phyloP scores from a whole-genome alignment of 1,140 invertebrate species.

The Ips nitidus region DNA sequence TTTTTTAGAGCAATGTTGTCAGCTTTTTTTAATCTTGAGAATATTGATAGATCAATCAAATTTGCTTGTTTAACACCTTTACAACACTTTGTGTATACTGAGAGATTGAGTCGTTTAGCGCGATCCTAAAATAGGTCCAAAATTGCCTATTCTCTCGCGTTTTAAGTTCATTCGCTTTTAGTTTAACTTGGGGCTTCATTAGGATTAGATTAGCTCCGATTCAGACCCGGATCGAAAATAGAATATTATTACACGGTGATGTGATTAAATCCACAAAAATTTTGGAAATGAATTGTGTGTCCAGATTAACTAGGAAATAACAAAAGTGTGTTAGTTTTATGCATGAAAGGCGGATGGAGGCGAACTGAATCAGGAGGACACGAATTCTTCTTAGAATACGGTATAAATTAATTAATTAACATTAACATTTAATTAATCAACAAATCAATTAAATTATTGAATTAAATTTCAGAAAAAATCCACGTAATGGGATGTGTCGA shows the following conservation, averaged over 20 bases:
- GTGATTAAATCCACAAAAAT: background rate
- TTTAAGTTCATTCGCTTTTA: no score
- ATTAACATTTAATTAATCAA: slow-evolving; percentile 2
- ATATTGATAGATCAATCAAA: background rate
- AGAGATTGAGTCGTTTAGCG: no score
- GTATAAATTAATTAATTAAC: slow-evolving; percentile 40
- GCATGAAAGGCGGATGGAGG: slow-evolving; percentile 43
- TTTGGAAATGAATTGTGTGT: background rate
- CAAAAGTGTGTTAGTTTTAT: background rate
- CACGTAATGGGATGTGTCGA: slow-evolving; percentile 67
- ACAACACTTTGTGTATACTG: no score
- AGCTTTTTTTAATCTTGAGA: background rate
- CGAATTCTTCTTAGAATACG: slow-evolving; percentile 50
- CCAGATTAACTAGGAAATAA: background rate
- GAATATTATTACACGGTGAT: background rate
- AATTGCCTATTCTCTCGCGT: no score
- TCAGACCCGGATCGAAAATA: background rate
- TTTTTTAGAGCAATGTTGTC: background rate
- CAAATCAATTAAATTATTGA: background rate
- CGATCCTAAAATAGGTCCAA: no score
- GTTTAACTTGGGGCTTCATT: no score
- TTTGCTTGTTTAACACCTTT: background rate
- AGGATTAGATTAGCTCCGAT: no score
- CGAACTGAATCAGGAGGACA: slow-evolving; percentile 49
- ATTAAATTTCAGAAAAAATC: slow-evolving; percentile 39